Evolutionary conservation across 2,113 vertebrate genomes (phyloP).

Genomic region (Menura novaehollandiae): DNA sequence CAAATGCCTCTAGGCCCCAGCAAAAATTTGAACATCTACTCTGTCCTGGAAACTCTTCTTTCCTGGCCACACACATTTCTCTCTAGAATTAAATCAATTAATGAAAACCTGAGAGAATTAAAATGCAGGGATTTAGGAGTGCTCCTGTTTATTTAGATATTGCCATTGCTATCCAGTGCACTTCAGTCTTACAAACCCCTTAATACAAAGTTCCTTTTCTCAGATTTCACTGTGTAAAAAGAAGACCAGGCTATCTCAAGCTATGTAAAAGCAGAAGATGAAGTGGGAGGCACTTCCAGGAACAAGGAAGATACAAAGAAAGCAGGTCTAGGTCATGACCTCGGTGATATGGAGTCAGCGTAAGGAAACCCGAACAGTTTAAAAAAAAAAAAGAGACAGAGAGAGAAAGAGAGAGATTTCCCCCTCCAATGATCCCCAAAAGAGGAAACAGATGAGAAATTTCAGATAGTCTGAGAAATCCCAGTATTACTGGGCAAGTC

Average conservation of each 20-base stretch:
- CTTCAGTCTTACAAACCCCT: not conserved
- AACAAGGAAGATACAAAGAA: not conserved
- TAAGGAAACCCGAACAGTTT: not conserved
- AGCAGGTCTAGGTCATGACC: not conserved
- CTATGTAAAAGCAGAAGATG: not conserved
- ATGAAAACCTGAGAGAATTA: not conserved
- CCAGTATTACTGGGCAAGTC: not conserved
- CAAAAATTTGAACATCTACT: not conserved
- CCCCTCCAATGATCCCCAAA: not conserved
- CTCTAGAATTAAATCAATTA: not conserved
- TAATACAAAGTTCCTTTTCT: not conserved
- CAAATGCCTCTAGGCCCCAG: not conserved
- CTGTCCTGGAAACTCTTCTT: not conserved
- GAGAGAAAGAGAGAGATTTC: not conserved
- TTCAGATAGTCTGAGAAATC: slow-evolving; percentile 1
- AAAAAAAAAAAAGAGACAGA: not conserved
- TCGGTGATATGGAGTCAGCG: not conserved
- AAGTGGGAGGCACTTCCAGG: not conserved
- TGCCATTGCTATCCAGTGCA: not conserved
- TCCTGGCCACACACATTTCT: not conserved
- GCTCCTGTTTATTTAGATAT: not conserved
- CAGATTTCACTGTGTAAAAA: not conserved
- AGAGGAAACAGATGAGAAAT: slow-evolving; percentile 14
- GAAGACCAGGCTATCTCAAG: not conserved
- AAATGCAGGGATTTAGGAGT: not conserved